A percentile compares a stretch with the other conserved stretches of the same genome.
Evolutionary conservation across 2,888 invertebrate genomes (phyloP).

Genomic region (Podotricha telesiphe): DNA sequence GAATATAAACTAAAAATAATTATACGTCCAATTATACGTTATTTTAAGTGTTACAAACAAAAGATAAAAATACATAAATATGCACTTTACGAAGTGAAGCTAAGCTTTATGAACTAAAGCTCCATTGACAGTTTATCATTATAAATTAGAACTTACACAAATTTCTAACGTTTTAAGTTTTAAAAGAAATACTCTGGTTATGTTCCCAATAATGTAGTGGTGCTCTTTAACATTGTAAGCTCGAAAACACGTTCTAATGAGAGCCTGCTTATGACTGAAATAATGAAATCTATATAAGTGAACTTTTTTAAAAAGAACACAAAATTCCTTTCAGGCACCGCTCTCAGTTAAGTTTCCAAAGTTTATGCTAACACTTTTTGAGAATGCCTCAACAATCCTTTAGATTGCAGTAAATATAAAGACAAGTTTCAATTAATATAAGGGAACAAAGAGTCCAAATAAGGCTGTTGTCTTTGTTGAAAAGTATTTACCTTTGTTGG

Average conservation of each 20-base stretch:
- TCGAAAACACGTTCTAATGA: not conserved
- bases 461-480: constrained; percentile 61
- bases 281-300: not conserved
- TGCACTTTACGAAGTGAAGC: too few relatives aligned
- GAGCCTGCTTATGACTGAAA: not conserved
- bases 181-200: not conserved
- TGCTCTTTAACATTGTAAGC: not conserved
- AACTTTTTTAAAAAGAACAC: constrained; percentile 1
- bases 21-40: too few relatives aligned
- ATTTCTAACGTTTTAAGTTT: not conserved
- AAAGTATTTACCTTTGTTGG: constrained; percentile 64
- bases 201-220: not conserved
- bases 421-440: constrained; percentile 36
- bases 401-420: constrained; percentile 23
- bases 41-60: too few relatives aligned
- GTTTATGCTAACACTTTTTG: constrained; percentile 14
- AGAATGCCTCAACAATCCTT: constrained; percentile 10
- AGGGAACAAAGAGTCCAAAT: constrained; percentile 37
- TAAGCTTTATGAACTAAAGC: too few relatives aligned
- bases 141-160: too few relatives aligned
- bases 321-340: not conserved
- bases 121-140: too few relatives aligned
- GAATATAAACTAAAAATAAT: too few relatives aligned
- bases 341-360: constrained; percentile 7
- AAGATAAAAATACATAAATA: too few relatives aligned